Evolutionary conservation across 2,888 invertebrate species (phyloP), one percentile per base, ranked within the genome.

Genomic region (Pinctada fucata): DNA sequence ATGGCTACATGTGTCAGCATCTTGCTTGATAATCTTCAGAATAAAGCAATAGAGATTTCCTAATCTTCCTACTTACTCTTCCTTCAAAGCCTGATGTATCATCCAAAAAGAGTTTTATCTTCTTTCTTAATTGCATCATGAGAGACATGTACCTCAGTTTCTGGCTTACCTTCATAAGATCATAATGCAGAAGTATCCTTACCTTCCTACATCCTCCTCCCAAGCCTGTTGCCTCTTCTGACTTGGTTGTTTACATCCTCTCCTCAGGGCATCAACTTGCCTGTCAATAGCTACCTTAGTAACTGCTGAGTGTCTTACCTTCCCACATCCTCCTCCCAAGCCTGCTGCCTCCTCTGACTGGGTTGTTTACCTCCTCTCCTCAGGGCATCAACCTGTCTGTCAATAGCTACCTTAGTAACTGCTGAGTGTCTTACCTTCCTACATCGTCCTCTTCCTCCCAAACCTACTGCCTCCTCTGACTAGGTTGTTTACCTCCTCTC

Each of bases 271-370:
- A 51, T 51, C 63, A 67, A 31, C 31, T 31, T 31, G 31, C 31
- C 31, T 67, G 6, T 31, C 67, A 69, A 8, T 69, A 16, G 31
- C 31, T 31, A 49, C n/a, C n/a, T 10, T 50, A 49, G 3, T 69
- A 49, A 3, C 13, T 50, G 4, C n/a, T 31, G n/a, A 4, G n/a
- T 13, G 4, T 10, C 13, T 6, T 68, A 68, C 48, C 31, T 47
- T 6, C 8, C 16, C 16, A 49, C 52, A 51, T 49, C 58, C 6
- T 72, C 65, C 31, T 73, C 72, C 2, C 74, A 65, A 84, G 84
- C 84, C 5, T 84, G 84, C 52, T 76, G 80, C 72, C 73, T 83
- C 74, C 75, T 83, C 48, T 66, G 72, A 51, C 65, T 71, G 13
- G 67, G 73, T 31, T 45, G 6, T 6, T 58, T 68, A 63, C 47